A percentile compares a stretch with the other conserved stretches of the same genome.
phyloP scores from a whole-genome alignment of 1,140 invertebrate species.

The Zaprionus tsacasi region DNA sequence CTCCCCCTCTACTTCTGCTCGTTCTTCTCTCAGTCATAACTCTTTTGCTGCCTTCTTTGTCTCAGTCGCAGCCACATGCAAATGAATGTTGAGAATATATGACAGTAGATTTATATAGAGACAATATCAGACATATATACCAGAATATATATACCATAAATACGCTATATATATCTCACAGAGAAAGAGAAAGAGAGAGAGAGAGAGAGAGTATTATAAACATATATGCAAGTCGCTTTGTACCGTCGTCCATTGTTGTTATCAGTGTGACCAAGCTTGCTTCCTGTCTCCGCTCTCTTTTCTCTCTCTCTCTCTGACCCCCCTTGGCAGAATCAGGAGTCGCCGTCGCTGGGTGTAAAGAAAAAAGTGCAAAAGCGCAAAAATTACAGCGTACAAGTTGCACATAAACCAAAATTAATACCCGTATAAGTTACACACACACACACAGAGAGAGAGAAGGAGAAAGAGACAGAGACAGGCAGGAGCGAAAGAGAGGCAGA shows the following conservation, averaged over 20 bases:
- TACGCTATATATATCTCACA: slow-evolving; percentile 43
- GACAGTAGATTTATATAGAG: slow-evolving; percentile 13
- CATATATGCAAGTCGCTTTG: not conserved
- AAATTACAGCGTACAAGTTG: slow-evolving; percentile 71
- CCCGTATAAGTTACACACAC: slow-evolving; percentile 65
- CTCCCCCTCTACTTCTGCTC: not conserved
- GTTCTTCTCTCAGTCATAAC: slow-evolving; percentile 4
- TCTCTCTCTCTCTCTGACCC: slow-evolving; percentile 8
- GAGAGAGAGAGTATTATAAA: slow-evolving; percentile 44
- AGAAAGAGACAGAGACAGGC: slow-evolving; percentile 11
- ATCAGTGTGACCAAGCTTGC: slow-evolving; percentile 46
- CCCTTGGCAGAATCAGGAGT: slow-evolving; percentile 29
- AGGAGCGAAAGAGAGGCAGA: slow-evolving; percentile 13
- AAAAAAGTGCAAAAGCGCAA: slow-evolving; percentile 40
- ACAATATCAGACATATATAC: slow-evolving; percentile 12
- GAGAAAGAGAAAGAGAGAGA: too few relatives aligned
- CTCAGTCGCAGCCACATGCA: not conserved
- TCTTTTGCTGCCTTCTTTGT: slow-evolving; percentile 4
- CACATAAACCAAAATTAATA: slow-evolving; percentile 77
- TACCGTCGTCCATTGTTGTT: slow-evolving; percentile 34
- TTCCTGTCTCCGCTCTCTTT: slow-evolving; percentile 4
- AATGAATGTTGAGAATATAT: slow-evolving; percentile 5
- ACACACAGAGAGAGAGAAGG: not conserved
- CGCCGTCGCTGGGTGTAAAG: slow-evolving; percentile 31
- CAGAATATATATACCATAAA: slow-evolving; percentile 36